phyloP scores from a whole-genome alignment of 2,797 vertebrate species.

The Rhinogobio ventralis region DNA sequence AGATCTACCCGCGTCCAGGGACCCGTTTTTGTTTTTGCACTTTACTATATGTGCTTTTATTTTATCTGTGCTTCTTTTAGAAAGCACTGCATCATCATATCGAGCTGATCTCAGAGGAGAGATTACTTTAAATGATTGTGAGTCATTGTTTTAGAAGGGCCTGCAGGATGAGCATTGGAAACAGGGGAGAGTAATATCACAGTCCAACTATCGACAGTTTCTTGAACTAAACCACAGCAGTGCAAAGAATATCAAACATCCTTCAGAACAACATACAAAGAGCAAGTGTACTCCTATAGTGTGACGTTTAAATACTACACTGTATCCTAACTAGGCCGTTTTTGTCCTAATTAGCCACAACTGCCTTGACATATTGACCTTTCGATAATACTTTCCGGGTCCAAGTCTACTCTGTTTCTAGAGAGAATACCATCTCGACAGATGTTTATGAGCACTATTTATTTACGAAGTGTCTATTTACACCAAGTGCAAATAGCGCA shows the following conservation, averaged over 20 bases:
- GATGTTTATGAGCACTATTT: not conserved
- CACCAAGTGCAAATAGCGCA: not conserved
- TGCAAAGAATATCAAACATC: not conserved
- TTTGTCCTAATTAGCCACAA: not conserved
- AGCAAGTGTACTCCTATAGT: not conserved
- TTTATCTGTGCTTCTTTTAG: slow-evolving; percentile 76
- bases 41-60: slow-evolving; percentile 68
- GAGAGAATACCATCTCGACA: not conserved
- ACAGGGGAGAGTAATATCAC: slow-evolving; percentile 49
- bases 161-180: slow-evolving; percentile 37
- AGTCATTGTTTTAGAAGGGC: slow-evolving; percentile 71
- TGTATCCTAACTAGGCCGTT: not conserved
- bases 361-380: not conserved
- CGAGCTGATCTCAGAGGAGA: slow-evolving; percentile 70
- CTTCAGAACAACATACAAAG: not conserved
- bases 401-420: not conserved
- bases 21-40: slow-evolving; percentile 64
- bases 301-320: not conserved
- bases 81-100: slow-evolving; percentile 78
- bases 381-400: not conserved
- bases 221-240: slow-evolving; percentile 22
- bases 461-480: not conserved
- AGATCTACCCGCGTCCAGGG: slow-evolving; percentile 65
- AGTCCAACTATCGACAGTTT: slow-evolving; percentile 54
- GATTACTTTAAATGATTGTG: slow-evolving; percentile 77